Evolutionary conservation across 1,140 invertebrate genomes (phyloP), one percentile per base, ranked within the genome.

Genomic region (Drosophila dunni): DNA sequence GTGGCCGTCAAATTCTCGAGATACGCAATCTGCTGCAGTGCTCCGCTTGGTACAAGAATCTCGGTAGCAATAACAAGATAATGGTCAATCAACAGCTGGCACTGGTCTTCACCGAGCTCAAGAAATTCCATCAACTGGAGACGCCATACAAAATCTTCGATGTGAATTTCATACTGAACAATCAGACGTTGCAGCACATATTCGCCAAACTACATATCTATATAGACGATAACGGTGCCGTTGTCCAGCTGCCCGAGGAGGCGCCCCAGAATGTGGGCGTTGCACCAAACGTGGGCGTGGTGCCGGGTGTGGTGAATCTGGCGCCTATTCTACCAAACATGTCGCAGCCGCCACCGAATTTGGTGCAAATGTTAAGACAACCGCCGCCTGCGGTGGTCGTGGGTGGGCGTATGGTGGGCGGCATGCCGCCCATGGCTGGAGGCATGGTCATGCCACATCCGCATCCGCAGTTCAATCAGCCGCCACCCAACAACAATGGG

Each of bases 41-140:
- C 82, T 95, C 95, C 1, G 93, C 93, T 24, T 95, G 95, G 93
- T 95, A 95, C 79, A 95, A 94, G 81, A 94, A 94, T 51, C 86
- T 95, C 15, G 95, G 94, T 61, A 95, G 94, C 50, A 95, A 94
- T 61, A 94, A 95, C 79, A 95, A 95, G 91, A 94, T 95, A 73
- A 94, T 95, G 83, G 93, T 95, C 1, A 95, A 95, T 85, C 94
- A 95, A 79, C 93, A 95, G 86, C 86, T 95, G 74, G 94, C 94
- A 2, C 91, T 93, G 40, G 93, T 95, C 1, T 93, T 94, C 6
- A 93, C 93, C 64, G 94, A 93, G 90, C 93, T 95, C 13, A 94
- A 94, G 80, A 93, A 94, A 68, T 93, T 92, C 79, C 94, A 94
- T 60, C 93, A 93, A 61, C 93, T 94, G 72, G 93, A 93, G 56